Evolutionary conservation across 2,113 vertebrate species (phyloP).

Genomic region (Coptodon bakossiorum): DNA sequence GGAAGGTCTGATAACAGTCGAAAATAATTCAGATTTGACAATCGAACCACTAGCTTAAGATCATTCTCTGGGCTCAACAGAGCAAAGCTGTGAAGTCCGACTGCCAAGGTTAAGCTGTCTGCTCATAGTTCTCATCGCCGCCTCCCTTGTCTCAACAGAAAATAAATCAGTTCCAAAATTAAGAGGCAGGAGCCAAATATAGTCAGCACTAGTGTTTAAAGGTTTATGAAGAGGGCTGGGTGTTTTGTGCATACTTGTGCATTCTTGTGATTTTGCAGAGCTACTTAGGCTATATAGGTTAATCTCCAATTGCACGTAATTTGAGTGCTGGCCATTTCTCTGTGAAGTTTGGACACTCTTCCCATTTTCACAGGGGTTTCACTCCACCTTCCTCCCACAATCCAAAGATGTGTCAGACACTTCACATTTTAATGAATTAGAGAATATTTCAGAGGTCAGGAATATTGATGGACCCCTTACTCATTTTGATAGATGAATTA

Average conservation of each 20-base stretch:
- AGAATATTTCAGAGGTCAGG: not conserved
- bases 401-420: not conserved
- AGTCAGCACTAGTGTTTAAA: not conserved
- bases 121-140: not conserved
- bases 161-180: not conserved
- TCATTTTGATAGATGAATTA: not conserved
- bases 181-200: not conserved
- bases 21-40: slow-evolving; percentile 22
- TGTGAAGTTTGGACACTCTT: slow-evolving; percentile 10
- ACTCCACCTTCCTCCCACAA: not conserved
- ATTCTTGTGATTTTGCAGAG: slow-evolving; percentile 4
- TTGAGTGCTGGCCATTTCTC: not conserved
- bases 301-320: slow-evolving; percentile 6
- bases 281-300: not conserved
- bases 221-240: not conserved
- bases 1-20: not conserved
- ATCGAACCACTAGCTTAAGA: not conserved
- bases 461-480: not conserved
- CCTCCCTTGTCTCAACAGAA: slow-evolving; percentile 28
- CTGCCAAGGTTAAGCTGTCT: slow-evolving; percentile 49
- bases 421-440: not conserved
- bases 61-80: slow-evolving; percentile 49
- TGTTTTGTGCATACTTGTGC: not conserved
- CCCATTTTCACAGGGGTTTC: not conserved
- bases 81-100: slow-evolving; percentile 33